A percentile compares a stretch with the other conserved stretches of the same genome.
Conservation (phyloP, 2,888 invertebrate genomes). For the Archips xylosteana region DNA sequence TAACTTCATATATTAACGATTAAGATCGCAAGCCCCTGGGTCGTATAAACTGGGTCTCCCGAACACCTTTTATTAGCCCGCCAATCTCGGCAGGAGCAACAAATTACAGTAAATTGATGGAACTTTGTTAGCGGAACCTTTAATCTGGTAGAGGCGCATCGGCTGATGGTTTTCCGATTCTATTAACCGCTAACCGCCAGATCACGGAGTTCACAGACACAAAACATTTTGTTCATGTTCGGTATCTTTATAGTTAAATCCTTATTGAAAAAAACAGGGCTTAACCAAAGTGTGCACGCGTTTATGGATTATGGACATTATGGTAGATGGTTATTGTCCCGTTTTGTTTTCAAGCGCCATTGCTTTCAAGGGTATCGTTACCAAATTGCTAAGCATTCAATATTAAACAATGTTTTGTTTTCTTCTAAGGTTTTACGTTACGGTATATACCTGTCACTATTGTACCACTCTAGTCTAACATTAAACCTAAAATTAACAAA, state of each 20-base stretch:
- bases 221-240: neutral
- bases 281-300: neutral
- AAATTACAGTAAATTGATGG: conserved; percentile 41
- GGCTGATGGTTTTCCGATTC: conserved; percentile 43
- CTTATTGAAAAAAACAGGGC: neutral
- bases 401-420: too few relatives aligned
- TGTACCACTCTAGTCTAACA: too few relatives aligned
- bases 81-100: conserved; percentile 32
- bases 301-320: neutral
- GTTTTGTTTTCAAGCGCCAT: too few relatives aligned
- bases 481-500: too few relatives aligned
- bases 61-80: conserved; percentile 25
- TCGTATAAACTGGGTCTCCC: neutral
- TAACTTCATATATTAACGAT: neutral
- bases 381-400: too few relatives aligned
- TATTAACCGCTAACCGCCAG: conserved; percentile 38
- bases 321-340: neutral
- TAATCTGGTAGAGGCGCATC: conserved; percentile 39
- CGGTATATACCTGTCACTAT: too few relatives aligned
- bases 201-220: conserved; percentile 30
- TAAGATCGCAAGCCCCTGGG: neutral
- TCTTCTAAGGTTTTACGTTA: neutral
- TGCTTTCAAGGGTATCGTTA: too few relatives aligned
- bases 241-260: neutral
- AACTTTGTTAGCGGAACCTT: conserved; percentile 42